Base-by-base conservation (phyloP, 2,797 vertebrate species). In the Phoxinus dragarum region DNA sequence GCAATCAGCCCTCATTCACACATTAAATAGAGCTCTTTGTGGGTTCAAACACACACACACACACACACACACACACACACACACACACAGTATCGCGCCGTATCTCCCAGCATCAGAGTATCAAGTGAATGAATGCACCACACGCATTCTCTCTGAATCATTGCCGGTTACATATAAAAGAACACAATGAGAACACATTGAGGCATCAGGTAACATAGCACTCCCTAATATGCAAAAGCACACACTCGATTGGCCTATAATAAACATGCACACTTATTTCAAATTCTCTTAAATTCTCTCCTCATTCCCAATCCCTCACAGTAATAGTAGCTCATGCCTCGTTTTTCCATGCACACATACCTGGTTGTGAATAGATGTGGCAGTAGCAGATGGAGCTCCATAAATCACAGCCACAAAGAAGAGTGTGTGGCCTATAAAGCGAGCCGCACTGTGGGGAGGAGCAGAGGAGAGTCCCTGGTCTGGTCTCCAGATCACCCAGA, bases 391-490 rank as follows among this genome's bases (percentile, higher is more conserved):
- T 90, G 91, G 92, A 91, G 85, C 83, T 66, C 36, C 88, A 88
- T 93, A 92, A 93, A 94, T 94, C 91, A 88, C 82, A 16, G 76
- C 14, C 77, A 86, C 88, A 87, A 84, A 84, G 69, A 69, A 19
- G 87, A 88, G 88, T 87, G 76, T 80, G 85, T 86, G 82, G 84
- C 89, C 90, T 88, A 90, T 91, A 91, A 94, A 93, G 90, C 87
- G 86, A 71, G 66, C 47, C 85, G 64, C 79, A 83, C 86, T 85
- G 76, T 82, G 86, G 59, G 87, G 90, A 83, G 84, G 84, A 81
- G 86, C 83, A 79, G 47, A 82, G 68, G 54, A 40, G 16, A 89
- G 76, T 10, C 59, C 36, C 78, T 80, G 72, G 76, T 88, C 85
- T 86, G 38, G 59, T 38, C 68, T 69, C 88, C 84, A n/a, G 52